Percentiles rank a stretch among this genome's conserved stretches.
phyloP scores from a whole-genome alignment of 2,888 invertebrate species.

The Clunio marinus region DNA sequence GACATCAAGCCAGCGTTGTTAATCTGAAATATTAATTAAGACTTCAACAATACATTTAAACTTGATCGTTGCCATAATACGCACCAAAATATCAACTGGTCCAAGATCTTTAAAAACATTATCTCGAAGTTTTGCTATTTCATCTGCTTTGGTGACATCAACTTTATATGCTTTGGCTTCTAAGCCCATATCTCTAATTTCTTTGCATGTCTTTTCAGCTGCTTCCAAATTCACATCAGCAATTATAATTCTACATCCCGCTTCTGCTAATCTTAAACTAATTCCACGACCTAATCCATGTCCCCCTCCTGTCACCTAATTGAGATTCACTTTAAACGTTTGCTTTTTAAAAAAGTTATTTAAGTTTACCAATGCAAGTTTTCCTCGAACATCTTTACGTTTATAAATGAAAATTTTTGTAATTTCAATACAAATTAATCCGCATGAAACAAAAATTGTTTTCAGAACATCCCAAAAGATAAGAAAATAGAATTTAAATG shows the following conservation, averaged over 20 bases:
- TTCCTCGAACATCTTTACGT: slow-evolving; percentile 19
- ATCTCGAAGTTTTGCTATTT: slow-evolving; percentile 3
- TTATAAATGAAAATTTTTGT: too few relatives aligned
- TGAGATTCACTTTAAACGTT: too few relatives aligned
- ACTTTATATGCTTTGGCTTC: slow-evolving; percentile 12
- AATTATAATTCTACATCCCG: slow-evolving; percentile 24
- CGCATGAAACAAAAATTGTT: too few relatives aligned
- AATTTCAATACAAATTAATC: too few relatives aligned
- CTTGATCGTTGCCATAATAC: too few relatives aligned
- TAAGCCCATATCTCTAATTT: slow-evolving; percentile 29
- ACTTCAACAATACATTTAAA: too few relatives aligned
- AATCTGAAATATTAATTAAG: too few relatives aligned
- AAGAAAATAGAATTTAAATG: too few relatives aligned
- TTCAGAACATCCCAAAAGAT: too few relatives aligned
- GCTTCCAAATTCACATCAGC: slow-evolving; percentile 34
- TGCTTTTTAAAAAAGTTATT: too few relatives aligned
- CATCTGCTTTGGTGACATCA: slow-evolving; percentile 15
- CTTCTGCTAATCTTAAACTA: neutral
- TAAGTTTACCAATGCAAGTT: slow-evolving; percentile 20
- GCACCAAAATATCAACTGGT: slow-evolving; percentile 22
- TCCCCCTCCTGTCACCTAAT: slow-evolving; percentile 45
- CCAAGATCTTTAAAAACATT: neutral
- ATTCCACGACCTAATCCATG: slow-evolving; percentile 42
- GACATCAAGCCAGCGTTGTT: slow-evolving; percentile 34
- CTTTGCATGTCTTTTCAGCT: slow-evolving; percentile 32